phyloP scores from a whole-genome alignment of 2,888 invertebrate species.

The Andrena trimmerana region DNA sequence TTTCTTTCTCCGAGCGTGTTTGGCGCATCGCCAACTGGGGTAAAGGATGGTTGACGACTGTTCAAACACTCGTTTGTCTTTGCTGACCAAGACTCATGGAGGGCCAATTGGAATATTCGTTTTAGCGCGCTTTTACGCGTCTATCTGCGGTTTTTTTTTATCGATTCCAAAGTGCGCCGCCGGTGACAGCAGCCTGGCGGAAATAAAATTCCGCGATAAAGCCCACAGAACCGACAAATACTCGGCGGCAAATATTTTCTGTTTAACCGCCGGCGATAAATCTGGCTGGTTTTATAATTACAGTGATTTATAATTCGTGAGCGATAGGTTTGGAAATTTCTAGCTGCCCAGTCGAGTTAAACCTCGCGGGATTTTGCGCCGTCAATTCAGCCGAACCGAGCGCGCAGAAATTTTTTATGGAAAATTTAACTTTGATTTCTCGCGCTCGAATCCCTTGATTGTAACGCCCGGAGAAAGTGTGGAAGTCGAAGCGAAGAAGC shows the following conservation, averaged over 20 bases:
- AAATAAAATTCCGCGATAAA: not conserved
- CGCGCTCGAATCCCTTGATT: slow-evolving; percentile 4
- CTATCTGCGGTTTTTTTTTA: slow-evolving; percentile 41
- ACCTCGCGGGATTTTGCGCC: not conserved
- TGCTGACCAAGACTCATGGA: slow-evolving; percentile 68
- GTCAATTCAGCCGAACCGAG: not conserved
- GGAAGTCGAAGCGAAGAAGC: not conserved
- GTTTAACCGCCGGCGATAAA: not conserved
- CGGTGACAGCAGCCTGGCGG: not conserved
- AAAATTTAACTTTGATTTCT: slow-evolving; percentile 1
- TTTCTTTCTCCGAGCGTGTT: slow-evolving; percentile 65
- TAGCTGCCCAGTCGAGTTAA: not conserved
- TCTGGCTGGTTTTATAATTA: not conserved
- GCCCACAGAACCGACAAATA: not conserved
- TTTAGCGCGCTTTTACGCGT: slow-evolving; percentile 41
- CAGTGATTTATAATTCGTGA: no score
- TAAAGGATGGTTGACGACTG: slow-evolving; percentile 76
- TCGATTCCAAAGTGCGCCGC: slow-evolving; percentile 5
- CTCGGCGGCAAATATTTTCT: not conserved
- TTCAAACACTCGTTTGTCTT: slow-evolving; percentile 79
- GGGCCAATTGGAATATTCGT: slow-evolving; percentile 63
- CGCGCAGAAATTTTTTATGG: slow-evolving; percentile 6
- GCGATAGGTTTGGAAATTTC: not conserved
- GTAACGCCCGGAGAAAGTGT: not conserved
- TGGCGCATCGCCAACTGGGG: slow-evolving; percentile 73